phyloP scores from a whole-genome alignment of 2,113 vertebrate genomes.

The Seriola quinqueradiata region DNA sequence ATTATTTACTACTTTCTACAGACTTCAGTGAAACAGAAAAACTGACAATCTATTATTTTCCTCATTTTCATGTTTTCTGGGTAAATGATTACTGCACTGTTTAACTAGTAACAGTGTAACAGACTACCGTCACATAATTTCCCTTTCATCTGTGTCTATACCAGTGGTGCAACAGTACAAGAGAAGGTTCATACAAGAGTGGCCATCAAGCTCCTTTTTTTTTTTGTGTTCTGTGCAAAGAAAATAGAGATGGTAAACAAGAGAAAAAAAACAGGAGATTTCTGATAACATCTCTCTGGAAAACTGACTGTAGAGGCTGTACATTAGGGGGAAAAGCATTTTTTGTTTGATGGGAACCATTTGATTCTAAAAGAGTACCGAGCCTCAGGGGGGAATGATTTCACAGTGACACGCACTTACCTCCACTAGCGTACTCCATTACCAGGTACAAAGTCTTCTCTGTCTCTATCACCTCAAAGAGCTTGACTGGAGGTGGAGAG shows the following conservation, averaged over 20 bases:
- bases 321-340: not conserved
- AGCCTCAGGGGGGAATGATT: constrained; percentile 42
- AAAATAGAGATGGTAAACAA: not conserved
- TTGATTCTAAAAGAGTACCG: constrained; percentile 22
- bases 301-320: not conserved
- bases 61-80: not conserved
- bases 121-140: not conserved
- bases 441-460: constrained; percentile 95
- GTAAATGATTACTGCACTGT: not conserved
- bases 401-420: constrained; percentile 79
- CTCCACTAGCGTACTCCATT: constrained; percentile 96
- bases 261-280: not conserved
- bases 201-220: not conserved
- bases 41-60: not conserved
- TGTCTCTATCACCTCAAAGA: constrained; percentile 97
- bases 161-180: not conserved
- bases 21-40: not conserved
- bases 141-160: not conserved
- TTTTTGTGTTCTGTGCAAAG: not conserved
- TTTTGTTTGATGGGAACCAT: constrained; percentile 16
- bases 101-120: not conserved
- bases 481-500: constrained; percentile 87
- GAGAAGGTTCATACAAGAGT: not conserved
- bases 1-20: not conserved
- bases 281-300: not conserved